Percentiles rank a stretch among this genome's conserved stretches.
Conservation (phyloP, 2,797 vertebrate species). For the Pseudopleuronectes americanus region DNA sequence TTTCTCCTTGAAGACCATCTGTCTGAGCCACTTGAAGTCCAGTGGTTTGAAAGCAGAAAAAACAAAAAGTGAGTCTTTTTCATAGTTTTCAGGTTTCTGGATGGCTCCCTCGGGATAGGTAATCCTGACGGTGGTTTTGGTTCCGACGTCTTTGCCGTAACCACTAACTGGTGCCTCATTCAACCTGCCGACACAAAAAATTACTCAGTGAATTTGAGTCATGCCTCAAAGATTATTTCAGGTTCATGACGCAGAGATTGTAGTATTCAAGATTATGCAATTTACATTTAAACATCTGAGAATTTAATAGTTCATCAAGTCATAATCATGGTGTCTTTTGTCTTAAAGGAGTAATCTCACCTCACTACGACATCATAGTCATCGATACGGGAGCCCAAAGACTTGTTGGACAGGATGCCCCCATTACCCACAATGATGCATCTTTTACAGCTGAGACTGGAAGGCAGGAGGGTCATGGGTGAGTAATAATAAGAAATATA, state of each 20-base stretch:
- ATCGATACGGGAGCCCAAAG: conserved; percentile 93
- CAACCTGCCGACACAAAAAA: conserved; percentile 81
- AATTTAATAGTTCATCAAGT: not conserved
- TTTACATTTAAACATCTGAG: not conserved
- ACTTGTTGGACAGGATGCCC: conserved; percentile 96
- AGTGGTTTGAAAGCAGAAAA: conserved; percentile 96
- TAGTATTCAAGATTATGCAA: not conserved
- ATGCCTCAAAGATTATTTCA: not conserved
- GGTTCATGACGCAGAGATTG: not conserved
- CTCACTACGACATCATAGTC: conserved; percentile 95
- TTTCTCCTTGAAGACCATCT: conserved; percentile 96
- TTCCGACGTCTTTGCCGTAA: conserved; percentile 93
- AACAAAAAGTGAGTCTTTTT: conserved; percentile 95
- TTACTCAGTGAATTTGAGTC: not conserved
- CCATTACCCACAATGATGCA: conserved; percentile 97
- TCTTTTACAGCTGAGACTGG: conserved; percentile 91
- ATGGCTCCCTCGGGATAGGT: conserved; percentile 98
- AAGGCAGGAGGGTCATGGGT: conserved; percentile 22
- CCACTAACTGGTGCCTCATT: conserved; percentile 94
- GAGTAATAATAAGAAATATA: not conserved
- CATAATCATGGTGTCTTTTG: not conserved
- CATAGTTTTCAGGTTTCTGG: conserved; percentile 92
- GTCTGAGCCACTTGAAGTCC: conserved; percentile 97
- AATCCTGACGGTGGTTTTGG: conserved; percentile 96
- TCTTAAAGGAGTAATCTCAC: conserved; percentile 78